Evolutionary conservation across 2,797 vertebrate genomes (phyloP), one percentile per base, ranked within the genome.

Genomic region (Gephyroberyx darwinii): DNA sequence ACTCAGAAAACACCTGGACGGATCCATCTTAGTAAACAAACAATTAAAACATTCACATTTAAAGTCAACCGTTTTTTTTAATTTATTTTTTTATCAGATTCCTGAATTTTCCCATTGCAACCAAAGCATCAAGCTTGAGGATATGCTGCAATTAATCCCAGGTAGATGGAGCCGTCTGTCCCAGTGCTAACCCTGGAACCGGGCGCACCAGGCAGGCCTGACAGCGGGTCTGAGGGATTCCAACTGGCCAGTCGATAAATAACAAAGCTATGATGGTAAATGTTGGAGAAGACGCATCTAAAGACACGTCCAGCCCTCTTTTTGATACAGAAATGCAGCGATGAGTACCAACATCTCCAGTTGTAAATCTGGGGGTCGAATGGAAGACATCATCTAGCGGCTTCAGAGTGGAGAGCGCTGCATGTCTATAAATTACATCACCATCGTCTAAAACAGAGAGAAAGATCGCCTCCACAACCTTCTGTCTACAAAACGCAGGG

Each of bases 1-100:
- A 65, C 43, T 10, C 53, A 74, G 20, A 77, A 62, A 73, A 63
- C 65, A 59, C 64, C 45, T 61, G 48, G 17, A 59, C 17, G 31
- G 45, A 71, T 48, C 54, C 66, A 52, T 54, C 13, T 78, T 26
- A 26, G 26, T 26, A 35, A 35, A 35, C 33, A 35, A 35, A 7
- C 33, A 35, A 8, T 35, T 35, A 35, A 35, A 35, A 35, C 5
- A 35, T 35, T 8, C 33, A 35, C 33, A 35, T 35, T 35, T 35
- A 35, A 35, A 35, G 33, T 35, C 33, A 35, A 35, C 2, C 33
- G 33, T 35, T 35, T 8, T 35, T 35, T 26, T 26, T 26, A 1
- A 3, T 26, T 26, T 26, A 4, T 26, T 26, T 26, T 26, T 26
- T 26, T 2, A 35, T 8, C 33, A 35, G 33, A 35, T 35, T 35